Conservation (phyloP, 2,797 vertebrate species). For the Coccyzus lansbergi region DNA sequence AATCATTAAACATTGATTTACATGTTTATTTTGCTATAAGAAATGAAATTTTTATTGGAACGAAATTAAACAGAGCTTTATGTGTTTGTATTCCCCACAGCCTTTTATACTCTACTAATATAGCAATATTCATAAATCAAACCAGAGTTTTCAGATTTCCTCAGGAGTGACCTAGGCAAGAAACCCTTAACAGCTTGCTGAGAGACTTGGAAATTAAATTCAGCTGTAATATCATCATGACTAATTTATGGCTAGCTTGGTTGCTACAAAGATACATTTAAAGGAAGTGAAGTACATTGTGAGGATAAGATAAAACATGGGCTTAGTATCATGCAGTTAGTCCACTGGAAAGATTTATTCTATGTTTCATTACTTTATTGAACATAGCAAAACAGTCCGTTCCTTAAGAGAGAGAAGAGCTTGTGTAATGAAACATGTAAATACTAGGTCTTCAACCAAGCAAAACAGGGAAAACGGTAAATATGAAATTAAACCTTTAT, state of each 20-base stretch:
- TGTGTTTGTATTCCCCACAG: constrained; percentile 39
- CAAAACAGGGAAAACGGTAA: not conserved
- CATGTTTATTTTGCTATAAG: constrained; percentile 61
- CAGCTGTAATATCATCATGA: constrained; percentile 53
- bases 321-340: not conserved
- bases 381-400: not conserved
- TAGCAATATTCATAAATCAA: constrained; percentile 64
- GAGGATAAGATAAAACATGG: constrained; percentile 4
- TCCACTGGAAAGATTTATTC: constrained; percentile 23
- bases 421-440: not conserved
- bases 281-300: not conserved
- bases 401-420: not conserved
- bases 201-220: constrained; percentile 66
- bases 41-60: constrained; percentile 57
- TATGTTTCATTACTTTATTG: not conserved
- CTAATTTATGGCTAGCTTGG: constrained; percentile 45
- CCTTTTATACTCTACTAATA: constrained; percentile 19
- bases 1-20: constrained; percentile 45
- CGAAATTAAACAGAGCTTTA: constrained; percentile 41
- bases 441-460: not conserved
- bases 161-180: constrained; percentile 53
- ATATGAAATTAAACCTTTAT: not conserved
- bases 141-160: constrained; percentile 49
- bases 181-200: constrained; percentile 58
- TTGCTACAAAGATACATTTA: constrained; percentile 26